phyloP scores from a whole-genome alignment of 2,888 invertebrate genomes.

The Drosophila pseudotalamancana region DNA sequence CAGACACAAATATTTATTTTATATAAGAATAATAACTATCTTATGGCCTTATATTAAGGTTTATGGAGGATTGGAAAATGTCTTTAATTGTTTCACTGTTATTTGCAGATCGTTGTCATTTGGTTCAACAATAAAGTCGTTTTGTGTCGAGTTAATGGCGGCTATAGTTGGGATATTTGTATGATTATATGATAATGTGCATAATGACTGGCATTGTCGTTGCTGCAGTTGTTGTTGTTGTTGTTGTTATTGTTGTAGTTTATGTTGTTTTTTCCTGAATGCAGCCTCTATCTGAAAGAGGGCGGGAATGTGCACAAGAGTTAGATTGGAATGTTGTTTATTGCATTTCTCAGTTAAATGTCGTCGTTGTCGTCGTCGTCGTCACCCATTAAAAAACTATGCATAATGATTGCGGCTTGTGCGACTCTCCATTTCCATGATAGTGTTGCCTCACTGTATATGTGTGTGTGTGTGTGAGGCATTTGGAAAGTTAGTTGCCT shows the following conservation, averaged over 20 bases:
- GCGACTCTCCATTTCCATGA: slow-evolving; percentile 17
- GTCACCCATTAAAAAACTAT: slow-evolving; percentile 49
- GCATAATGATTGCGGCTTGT: slow-evolving; percentile 60
- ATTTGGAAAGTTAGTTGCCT: slow-evolving; percentile 65
- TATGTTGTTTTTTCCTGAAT: slow-evolving; percentile 2
- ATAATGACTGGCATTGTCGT: slow-evolving; percentile 57
- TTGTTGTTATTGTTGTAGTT: no score
- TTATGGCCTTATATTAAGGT: no score
- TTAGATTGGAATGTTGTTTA: slow-evolving; percentile 73
- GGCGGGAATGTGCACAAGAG: slow-evolving; percentile 36
- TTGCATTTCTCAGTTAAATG: slow-evolving; percentile 71
- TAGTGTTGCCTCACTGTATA: slow-evolving; percentile 5
- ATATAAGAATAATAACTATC: no score
- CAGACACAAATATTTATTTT: no score
- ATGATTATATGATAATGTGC: slow-evolving; percentile 53
- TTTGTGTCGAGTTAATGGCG: slow-evolving; percentile 34
- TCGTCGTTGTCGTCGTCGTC: slow-evolving; percentile 46
- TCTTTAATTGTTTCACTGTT: neutral
- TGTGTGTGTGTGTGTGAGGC: slow-evolving; percentile 19
- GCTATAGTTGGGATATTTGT: slow-evolving; percentile 35
- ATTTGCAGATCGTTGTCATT: neutral
- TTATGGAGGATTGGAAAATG: no score
- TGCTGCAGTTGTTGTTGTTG: slow-evolving; percentile 6
- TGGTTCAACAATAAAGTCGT: slow-evolving; percentile 8
- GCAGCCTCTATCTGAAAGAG: neutral